These are phyloP conservation scores for Leptobrachium ailaonicum DNA, from an alignment of 2,113 vertebrate genomes.

Conservation along the genomic window DNA sequence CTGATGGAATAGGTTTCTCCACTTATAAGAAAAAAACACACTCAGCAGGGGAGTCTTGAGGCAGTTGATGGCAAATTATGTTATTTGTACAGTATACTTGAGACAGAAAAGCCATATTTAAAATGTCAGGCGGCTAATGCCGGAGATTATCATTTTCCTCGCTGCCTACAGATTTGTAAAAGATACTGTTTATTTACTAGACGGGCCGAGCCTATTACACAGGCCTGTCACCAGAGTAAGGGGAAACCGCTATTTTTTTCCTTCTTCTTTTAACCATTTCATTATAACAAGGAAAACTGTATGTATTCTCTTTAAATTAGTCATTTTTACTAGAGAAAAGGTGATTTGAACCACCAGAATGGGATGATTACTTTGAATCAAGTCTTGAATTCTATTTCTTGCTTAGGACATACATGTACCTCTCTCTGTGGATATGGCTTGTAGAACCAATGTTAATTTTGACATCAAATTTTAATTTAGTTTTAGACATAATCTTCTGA, in stretches of 20 bases:
- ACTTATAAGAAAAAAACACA: constrained; percentile 55
- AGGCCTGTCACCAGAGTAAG: constrained; percentile 65
- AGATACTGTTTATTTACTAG: constrained; percentile 76
- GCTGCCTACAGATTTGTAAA: constrained; percentile 60
- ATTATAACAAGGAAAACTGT: no score
- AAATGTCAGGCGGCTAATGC: constrained; percentile 68
- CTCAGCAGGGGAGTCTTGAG: constrained; percentile 39
- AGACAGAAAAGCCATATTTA: constrained; percentile 61
- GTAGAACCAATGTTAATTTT: no score
- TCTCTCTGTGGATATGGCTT: no score
- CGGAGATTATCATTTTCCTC: constrained; percentile 62
- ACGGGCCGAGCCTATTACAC: constrained; percentile 71
- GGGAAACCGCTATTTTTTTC: constrained; percentile 58
- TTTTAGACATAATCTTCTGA: no score
- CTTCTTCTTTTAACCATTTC: constrained; percentile 65
- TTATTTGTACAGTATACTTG: constrained; percentile 55
- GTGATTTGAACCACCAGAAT: no score
- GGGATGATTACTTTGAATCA: no score
- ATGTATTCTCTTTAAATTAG: no score
- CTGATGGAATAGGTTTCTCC: constrained; percentile 52
- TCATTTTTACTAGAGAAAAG: no score
- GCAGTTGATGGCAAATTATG: constrained; percentile 60
- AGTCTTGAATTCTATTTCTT: no score
- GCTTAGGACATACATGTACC: no score
- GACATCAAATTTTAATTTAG: no score